Evolutionary conservation across 2,888 invertebrate species (phyloP), one percentile per base, ranked within the genome.

Genomic region (Hybos culiciformis): DNA sequence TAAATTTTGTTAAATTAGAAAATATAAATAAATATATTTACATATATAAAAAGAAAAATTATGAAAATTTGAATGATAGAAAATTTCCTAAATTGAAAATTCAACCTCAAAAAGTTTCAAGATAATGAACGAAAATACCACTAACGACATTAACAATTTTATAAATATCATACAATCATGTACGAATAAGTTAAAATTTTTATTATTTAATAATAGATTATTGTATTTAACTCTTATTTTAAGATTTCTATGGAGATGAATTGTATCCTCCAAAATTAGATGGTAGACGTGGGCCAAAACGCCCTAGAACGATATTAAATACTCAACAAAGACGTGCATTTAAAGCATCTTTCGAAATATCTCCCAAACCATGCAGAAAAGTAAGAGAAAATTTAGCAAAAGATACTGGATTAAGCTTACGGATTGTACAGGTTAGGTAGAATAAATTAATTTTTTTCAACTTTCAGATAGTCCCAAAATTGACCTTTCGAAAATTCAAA

Each of bases 281-380:
- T 58, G 80, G 80, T 3, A 66, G 80, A 21, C 66, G 82, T 51
- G 83, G 84, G 5, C 85, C 85, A 1, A 87, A 87, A 63, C 63
- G 86, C 53, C 86, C 87, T 1, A 67, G 87, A 48, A 87, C 87
- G 14, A 87, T 87, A 53, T 71, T 87, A 37, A 87, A 86, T 38
- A 84, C 85, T 2, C 80, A 81, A 53, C 87, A 87, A 61, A 62
- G 87, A 51, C 69, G 84, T 51, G 84, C 85, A 49, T 87, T 87
- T 64, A 87, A 86, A 63, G 79, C 81, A 29, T 84, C 85, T 15
- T 88, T 87, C 63, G 86, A 87, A 66, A 74, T 84, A 53, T 85
- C 84, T 54, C 82, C 86, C 17, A 86, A 87, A 58, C 86, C 85
- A 3, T 85, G 84, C 56, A 67, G 85, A 53, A 86, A 86, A 70